These are phyloP conservation scores for Hoplodrina ambigua DNA, from an alignment of 2,888 invertebrate species.

Conservation along the genomic window DNA sequence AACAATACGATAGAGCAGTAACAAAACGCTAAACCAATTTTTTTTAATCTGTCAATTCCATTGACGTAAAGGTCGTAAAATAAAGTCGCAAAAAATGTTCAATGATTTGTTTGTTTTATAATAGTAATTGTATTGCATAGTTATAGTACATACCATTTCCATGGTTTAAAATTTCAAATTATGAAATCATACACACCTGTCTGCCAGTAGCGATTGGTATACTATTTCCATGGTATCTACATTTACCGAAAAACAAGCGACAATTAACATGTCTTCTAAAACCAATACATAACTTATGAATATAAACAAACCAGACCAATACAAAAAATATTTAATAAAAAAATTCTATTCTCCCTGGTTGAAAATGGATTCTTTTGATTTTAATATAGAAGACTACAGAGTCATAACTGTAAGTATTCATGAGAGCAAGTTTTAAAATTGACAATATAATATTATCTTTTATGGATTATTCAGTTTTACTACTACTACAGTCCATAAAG, in stretches of 20 bases:
- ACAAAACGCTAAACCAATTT: constrained; percentile 22
- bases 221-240: constrained; percentile 18
- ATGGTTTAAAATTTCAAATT: no score
- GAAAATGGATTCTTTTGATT: constrained; percentile 43
- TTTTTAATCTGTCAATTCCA: neutral
- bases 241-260: constrained; percentile 7
- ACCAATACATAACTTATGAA: neutral
- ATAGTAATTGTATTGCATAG: no score
- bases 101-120: no score
- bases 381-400: constrained; percentile 60
- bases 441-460: constrained; percentile 18
- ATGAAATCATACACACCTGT: no score
- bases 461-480: constrained; percentile 5
- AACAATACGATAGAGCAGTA: neutral
- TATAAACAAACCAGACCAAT: neutral
- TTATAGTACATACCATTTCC: no score
- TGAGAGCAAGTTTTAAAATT: neutral
- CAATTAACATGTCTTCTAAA: constrained; percentile 21
- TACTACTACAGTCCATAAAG: neutral
- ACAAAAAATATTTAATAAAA: neutral
- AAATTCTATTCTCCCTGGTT: neutral
- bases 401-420: constrained; percentile 65
- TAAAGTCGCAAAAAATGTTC: no score
- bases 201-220: no score
- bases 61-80: no score